These are phyloP conservation scores for Netelia virgata DNA, from an alignment of 2,888 invertebrate species.

Conservation along the genomic window DNA sequence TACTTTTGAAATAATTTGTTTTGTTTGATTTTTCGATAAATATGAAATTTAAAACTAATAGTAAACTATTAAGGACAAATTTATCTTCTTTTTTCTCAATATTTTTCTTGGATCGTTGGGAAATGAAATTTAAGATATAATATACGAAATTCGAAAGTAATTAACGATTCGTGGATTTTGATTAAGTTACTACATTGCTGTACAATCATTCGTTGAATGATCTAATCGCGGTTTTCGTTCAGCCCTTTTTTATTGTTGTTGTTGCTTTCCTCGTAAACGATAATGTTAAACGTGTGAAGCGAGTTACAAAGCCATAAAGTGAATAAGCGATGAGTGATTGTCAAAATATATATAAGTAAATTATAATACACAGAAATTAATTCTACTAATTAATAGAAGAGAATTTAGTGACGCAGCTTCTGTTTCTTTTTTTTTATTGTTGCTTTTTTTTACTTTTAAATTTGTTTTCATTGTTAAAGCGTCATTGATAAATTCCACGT, in stretches of 20 bases:
- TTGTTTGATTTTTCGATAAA: too few relatives aligned
- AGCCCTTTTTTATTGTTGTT: too few relatives aligned
- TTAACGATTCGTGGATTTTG: background rate
- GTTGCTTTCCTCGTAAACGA: background rate
- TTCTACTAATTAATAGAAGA: conserved; percentile 42
- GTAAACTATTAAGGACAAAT: too few relatives aligned
- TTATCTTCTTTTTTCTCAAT: too few relatives aligned
- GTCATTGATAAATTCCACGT: conserved; percentile 65
- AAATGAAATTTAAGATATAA: background rate
- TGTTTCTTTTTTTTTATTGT: background rate
- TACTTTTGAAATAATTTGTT: background rate
- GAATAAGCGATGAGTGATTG: conserved; percentile 78
- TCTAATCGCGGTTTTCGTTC: too few relatives aligned
- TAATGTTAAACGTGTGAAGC: conserved; percentile 77
- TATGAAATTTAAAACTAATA: too few relatives aligned
- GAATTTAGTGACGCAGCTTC: conserved; percentile 2
- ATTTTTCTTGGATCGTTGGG: background rate
- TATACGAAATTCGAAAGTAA: background rate
- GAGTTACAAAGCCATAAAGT: conserved; percentile 79
- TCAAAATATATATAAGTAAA: conserved; percentile 11
- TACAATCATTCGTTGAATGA: too few relatives aligned
- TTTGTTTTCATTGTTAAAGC: conserved; percentile 5
- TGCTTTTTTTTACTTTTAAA: too few relatives aligned
- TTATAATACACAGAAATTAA: conserved; percentile 42
- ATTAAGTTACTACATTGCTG: background rate